These are phyloP conservation scores for Lasioglossum leucozonium DNA, from an alignment of 2,888 invertebrate genomes.

Conservation along the genomic window DNA sequence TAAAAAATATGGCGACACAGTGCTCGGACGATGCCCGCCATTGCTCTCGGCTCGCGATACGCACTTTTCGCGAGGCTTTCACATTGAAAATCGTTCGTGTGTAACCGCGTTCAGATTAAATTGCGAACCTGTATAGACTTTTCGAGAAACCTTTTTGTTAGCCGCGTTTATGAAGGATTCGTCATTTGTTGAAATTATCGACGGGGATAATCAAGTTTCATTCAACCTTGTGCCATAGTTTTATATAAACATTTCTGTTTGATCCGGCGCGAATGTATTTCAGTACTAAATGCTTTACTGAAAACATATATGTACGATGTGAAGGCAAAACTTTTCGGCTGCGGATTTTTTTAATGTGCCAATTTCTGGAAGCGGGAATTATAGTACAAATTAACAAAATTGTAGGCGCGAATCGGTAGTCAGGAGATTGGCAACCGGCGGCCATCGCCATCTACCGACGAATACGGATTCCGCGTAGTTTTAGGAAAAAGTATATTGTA, in stretches of 20 bases:
- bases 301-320: background rate
- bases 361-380: background rate
- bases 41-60: background rate
- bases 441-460: too few species aligned
- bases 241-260: background rate
- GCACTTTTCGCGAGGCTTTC: background rate
- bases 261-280: too few species aligned
- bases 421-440: too few species aligned
- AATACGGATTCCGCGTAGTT: too few species aligned
- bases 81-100: background rate
- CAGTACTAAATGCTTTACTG: background rate
- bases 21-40: background rate
- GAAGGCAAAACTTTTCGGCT: background rate
- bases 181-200: background rate
- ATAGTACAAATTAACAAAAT: background rate
- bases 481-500: too few species aligned
- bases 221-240: background rate
- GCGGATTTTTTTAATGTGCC: background rate
- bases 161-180: background rate
- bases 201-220: background rate
- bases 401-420: too few species aligned
- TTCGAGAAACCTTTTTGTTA: background rate
- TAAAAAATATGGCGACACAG: conserved; percentile 1
- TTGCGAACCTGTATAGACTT: background rate
- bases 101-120: background rate